A percentile compares a stretch with the other conserved stretches of the same genome.
phyloP scores from a whole-genome alignment of 2,888 invertebrate genomes.

The Drosophila buzzatii region DNA sequence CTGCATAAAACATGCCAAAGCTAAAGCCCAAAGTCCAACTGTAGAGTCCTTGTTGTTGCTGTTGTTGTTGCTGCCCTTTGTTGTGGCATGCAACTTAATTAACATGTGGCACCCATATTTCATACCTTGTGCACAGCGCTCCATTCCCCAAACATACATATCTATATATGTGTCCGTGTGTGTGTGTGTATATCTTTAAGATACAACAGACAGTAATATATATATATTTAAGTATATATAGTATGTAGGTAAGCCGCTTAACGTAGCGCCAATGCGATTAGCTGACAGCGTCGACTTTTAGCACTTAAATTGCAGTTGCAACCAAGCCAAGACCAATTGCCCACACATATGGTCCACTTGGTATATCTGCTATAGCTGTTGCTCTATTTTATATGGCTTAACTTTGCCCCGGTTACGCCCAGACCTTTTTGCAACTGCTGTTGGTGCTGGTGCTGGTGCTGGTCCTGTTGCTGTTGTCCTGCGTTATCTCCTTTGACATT shows the following conservation, averaged over 20 bases:
- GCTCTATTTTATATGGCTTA: conserved; percentile 63
- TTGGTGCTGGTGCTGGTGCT: conserved; percentile 15
- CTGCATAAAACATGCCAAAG: conserved; percentile 62
- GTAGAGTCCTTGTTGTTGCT: not conserved
- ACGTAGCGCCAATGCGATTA: conserved; percentile 64
- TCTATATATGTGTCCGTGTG: no score
- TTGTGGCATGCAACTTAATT: conserved; percentile 64
- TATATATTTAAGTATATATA: not conserved
- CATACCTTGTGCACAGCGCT: conserved; percentile 26
- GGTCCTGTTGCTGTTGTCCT: conserved; percentile 22
- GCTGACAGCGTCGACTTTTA: conserved; percentile 62
- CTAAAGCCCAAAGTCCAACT: conserved; percentile 30
- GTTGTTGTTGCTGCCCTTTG: conserved; percentile 28
- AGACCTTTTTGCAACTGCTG: conserved; percentile 11
- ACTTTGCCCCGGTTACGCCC: conserved; percentile 56
- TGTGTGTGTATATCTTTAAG: conserved; percentile 50
- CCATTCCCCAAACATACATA: not conserved
- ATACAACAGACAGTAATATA: conserved; percentile 26
- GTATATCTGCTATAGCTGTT: conserved; percentile 13
- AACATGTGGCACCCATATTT: conserved; percentile 65
- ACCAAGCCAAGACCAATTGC: conserved; percentile 19
- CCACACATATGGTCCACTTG: conserved; percentile 34
- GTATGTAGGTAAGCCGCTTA: conserved; percentile 62
- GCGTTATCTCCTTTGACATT: conserved; percentile 58
- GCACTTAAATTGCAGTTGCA: conserved; percentile 68